phyloP scores from a whole-genome alignment of 2,888 invertebrate species.

The Beris morrisii region DNA sequence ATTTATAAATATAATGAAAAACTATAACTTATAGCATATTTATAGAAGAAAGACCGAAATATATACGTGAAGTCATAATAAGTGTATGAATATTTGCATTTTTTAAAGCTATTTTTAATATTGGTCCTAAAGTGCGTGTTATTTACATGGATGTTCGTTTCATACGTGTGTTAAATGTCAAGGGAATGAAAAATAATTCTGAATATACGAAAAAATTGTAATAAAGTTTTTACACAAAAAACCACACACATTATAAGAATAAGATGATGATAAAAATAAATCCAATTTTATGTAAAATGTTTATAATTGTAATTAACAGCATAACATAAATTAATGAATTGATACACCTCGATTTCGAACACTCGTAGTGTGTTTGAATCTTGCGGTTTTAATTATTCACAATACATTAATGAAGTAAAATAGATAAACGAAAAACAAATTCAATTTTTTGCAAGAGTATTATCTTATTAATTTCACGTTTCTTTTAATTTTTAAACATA shows the following conservation, averaged over 20 bases:
- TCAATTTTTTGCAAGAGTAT: constrained; percentile 6
- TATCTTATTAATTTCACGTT: not conserved
- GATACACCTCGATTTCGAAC: not conserved
- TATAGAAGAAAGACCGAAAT: no score
- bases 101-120: no score
- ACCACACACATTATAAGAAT: not conserved
- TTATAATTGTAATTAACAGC: not conserved
- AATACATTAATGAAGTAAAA: not conserved
- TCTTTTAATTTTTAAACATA: not conserved
- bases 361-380: not conserved
- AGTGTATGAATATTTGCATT: no score
- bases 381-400: no score
- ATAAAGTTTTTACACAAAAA: not conserved
- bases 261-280: constrained; percentile 3
- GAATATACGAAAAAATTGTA: no score
- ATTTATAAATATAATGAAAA: no score
- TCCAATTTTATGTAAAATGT: not conserved
- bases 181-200: no score
- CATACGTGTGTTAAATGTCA: no score
- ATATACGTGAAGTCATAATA: no score
- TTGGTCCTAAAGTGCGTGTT: no score
- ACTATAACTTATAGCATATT: no score
- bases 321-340: not conserved
- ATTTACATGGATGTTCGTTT: no score
- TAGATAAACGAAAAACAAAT: not conserved